Evolutionary conservation across 2,113 vertebrate genomes (phyloP).

Genomic region (Rhinolophus sinicus): DNA sequence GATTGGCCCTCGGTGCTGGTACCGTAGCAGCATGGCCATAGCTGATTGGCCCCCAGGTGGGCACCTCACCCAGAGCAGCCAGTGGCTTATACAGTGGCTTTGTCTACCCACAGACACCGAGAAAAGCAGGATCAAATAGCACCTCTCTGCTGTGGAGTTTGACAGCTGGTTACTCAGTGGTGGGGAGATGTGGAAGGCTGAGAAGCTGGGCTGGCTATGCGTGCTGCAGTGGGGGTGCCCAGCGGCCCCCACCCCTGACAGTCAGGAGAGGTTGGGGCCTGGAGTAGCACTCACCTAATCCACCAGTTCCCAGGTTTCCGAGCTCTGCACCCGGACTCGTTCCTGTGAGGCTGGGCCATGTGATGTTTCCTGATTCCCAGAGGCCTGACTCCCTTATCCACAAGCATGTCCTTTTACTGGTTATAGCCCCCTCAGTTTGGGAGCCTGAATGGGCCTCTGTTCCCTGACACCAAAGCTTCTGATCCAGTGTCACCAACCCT

Average conservation of each 20-base stretch:
- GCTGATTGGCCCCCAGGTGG: no score
- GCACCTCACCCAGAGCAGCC: no score
- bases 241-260: no score
- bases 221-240: rapidly evolving
- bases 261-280: neutral
- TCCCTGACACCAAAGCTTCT: neutral
- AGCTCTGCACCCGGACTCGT: neutral
- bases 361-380: neutral
- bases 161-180: no score
- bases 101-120: no score
- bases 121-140: neutral
- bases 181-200: no score
- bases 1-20: no score
- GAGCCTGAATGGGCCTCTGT: neutral
- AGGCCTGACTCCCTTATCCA: no score
- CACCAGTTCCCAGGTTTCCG: neutral
- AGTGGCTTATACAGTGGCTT: no score
- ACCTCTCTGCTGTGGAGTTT: no score
- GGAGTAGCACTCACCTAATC: neutral
- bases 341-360: neutral
- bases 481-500: neutral
- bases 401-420: neutral
- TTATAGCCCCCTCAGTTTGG: neutral
- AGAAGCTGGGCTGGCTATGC: neutral
- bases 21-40: no score